Conservation (phyloP, 2,113 vertebrate species). For the Nycticebus coucang region DNA sequence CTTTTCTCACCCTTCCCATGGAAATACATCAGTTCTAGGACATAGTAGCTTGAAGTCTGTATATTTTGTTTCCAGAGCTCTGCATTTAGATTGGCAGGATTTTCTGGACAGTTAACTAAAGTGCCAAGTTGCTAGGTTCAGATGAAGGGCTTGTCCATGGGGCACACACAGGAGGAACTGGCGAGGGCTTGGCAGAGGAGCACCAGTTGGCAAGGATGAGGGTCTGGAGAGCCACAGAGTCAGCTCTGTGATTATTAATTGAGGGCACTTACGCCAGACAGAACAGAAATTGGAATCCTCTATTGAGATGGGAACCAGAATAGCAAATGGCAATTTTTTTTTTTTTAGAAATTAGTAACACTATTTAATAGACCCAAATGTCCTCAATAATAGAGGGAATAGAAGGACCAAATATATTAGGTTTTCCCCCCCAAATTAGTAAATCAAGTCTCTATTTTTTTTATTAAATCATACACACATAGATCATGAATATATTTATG, state of each 20-base stretch:
- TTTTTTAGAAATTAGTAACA: constrained; percentile 32
- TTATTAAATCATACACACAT: too few species aligned
- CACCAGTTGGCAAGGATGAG: not conserved
- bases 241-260: not conserved
- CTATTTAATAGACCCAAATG: not conserved
- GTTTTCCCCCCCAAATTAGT: not conserved
- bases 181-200: not conserved
- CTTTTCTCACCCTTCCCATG: not conserved
- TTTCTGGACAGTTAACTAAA: not conserved
- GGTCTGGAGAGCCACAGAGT: not conserved
- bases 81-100: not conserved
- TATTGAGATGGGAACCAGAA: not conserved
- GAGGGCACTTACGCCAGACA: not conserved
- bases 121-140: not conserved
- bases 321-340: not conserved
- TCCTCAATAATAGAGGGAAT: not conserved
- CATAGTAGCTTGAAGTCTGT: not conserved
- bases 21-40: not conserved
- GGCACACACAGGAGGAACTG: not conserved
- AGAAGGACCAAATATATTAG: not conserved
- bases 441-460: not conserved
- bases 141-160: not conserved
- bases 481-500: too few species aligned
- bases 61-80: not conserved
- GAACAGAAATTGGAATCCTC: not conserved